Evolutionary conservation across 30 jellyfish, hydroid and myxozoan species (phyloP), one percentile per base, ranked within the genome.

Genomic region (Sanderia malayensis): DNA sequence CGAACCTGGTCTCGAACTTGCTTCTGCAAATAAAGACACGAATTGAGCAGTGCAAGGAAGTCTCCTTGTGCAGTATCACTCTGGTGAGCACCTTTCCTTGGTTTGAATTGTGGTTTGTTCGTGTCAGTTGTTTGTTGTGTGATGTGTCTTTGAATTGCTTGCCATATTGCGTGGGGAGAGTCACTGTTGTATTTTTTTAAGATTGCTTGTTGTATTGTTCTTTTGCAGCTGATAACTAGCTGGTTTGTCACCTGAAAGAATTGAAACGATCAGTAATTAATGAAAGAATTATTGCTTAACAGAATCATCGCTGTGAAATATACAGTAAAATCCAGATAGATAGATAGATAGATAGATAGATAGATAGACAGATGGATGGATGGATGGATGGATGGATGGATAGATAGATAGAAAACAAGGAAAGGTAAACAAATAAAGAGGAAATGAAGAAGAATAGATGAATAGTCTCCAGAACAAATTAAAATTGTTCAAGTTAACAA

Each of bases 1-100:
- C 84, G 67, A 27, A 82, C 10, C 94, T 67, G 83, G 76, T 82
- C 94, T 15, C 67, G 70, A 29, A 70, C 61, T 49, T 82, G 94
- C 31, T 82, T 82, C 46, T 44, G 73, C 18, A 82, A 83, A 37
- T 44, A 23, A 19, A 82, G 29, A n/a, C 94, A 82, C 6, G 94
- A 60, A 17, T 73, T 62, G 24, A 82, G 67, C 23, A 68, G 31
- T 1, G 44, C 11, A 0, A 82, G 59, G 70, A 82, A 71, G 49
- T 72, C 94, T 37, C 46, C 59, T 53, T 49, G 46, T 3, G 65
- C 47, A 9, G 9, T 9, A 23, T 61, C 81, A 20, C 58, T 82
- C 2, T 25, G 31, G 32, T 33, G 33, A 10, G 74, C 45, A 44
- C 86, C 82, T 46, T 59, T 46, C 75, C 61, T 82, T 41, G 81